Evolutionary conservation across 2,113 vertebrate species (phyloP).

Genomic region (Labeo rohita): DNA sequence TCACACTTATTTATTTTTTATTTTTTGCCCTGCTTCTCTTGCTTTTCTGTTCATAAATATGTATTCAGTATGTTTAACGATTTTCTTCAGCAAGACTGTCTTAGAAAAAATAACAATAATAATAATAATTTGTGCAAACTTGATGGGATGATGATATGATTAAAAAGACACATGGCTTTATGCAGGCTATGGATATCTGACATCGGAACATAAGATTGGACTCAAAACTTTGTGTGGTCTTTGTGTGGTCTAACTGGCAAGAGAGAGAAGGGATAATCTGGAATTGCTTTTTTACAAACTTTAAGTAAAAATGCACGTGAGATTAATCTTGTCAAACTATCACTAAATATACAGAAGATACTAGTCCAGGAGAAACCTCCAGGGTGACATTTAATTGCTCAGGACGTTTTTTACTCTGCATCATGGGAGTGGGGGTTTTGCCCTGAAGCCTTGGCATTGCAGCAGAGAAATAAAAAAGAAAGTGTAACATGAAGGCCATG

Average conservation of each 20-base stretch:
- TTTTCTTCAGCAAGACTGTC: background rate
- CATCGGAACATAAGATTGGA: background rate
- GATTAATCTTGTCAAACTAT: background rate
- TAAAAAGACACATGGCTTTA: background rate
- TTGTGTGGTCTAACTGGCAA: background rate
- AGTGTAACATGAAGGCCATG: conserved; percentile 35
- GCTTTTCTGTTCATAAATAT: background rate
- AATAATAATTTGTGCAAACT: background rate
- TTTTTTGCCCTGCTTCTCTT: background rate
- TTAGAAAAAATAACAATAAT: background rate
- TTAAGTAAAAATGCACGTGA: background rate
- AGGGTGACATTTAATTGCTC: conserved; percentile 51
- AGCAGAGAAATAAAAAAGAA: conserved; percentile 52
- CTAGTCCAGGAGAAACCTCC: conserved; percentile 25
- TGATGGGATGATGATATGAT: background rate
- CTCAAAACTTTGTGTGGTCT: background rate
- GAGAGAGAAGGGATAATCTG: background rate
- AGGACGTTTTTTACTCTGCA: conserved; percentile 49
- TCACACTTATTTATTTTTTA: background rate
- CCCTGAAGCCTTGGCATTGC: conserved; percentile 37
- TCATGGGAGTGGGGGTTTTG: conserved; percentile 44
- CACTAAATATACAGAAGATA: conserved; percentile 22
- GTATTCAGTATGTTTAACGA: background rate
- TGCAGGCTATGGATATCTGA: background rate
- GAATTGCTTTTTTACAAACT: background rate